Percentiles rank a stretch among this genome's conserved stretches.
Evolutionary conservation across 2,797 vertebrate genomes (phyloP).

Genomic region (Spinus pinus): DNA sequence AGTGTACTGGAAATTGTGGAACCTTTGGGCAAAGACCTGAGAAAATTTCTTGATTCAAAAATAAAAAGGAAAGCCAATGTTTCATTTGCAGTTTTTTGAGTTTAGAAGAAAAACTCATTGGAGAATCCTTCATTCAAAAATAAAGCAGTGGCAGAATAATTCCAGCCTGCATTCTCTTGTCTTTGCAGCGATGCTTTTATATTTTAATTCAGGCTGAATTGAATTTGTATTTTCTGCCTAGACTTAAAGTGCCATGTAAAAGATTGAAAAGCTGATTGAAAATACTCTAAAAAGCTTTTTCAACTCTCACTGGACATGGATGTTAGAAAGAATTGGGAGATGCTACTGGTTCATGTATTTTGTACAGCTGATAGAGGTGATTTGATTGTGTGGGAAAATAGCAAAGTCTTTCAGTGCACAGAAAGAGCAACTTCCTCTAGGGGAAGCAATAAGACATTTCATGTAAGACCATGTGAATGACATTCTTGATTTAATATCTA

Average conservation of each 20-base stretch:
- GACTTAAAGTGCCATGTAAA: not conserved
- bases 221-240: constrained; percentile 10
- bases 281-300: constrained; percentile 1
- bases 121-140: constrained; percentile 2
- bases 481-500: not conserved
- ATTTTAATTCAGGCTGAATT: not conserved
- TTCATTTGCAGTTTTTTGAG: not conserved
- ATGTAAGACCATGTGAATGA: not conserved
- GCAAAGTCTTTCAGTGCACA: not conserved
- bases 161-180: not conserved
- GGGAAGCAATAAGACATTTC: not conserved
- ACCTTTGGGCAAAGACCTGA: not conserved
- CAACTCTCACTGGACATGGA: not conserved
- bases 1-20: not conserved
- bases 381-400: not conserved
- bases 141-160: not conserved
- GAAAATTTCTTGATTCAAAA: not conserved
- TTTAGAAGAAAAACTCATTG: not conserved
- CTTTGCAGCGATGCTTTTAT: not conserved
- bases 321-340: not conserved
- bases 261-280: constrained; percentile 15
- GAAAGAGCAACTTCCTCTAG: not conserved
- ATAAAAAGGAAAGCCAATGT: not conserved
- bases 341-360: not conserved
- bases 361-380: not conserved